phyloP scores from a whole-genome alignment of 1,140 invertebrate species.

The Dendrolimus punctatus region DNA sequence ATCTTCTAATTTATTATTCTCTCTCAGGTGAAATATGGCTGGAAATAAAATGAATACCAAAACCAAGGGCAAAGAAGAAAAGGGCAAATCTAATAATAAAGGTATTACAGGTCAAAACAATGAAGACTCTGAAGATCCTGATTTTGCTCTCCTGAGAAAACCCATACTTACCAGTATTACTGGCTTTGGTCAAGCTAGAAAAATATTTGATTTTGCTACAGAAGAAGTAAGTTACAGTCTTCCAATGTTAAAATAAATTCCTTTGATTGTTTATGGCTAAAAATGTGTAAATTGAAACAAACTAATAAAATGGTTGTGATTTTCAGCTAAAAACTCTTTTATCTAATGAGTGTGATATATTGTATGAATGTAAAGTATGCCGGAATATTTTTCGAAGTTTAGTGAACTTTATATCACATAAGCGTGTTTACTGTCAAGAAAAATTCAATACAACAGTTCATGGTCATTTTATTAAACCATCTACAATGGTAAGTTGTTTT shows the following conservation, averaged over 20 bases:
- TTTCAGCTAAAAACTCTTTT: slow-evolving; percentile 80
- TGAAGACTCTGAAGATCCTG: slow-evolving; percentile 55
- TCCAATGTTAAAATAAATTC: not conserved
- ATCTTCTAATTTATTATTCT: slow-evolving; percentile 3
- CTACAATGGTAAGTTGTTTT: slow-evolving; percentile 68
- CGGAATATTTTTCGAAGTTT: slow-evolving; percentile 87
- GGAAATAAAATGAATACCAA: slow-evolving; percentile 64
- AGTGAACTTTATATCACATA: slow-evolving; percentile 88
- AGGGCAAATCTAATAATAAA: slow-evolving; percentile 37
- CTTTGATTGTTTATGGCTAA: too few relatives aligned
- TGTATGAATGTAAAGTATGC: slow-evolving; percentile 90
- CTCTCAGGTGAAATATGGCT: slow-evolving; percentile 53
- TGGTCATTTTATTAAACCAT: slow-evolving; percentile 56
- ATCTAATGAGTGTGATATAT: slow-evolving; percentile 84
- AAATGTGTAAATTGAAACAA: too few relatives aligned
- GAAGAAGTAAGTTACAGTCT: slow-evolving; percentile 67
- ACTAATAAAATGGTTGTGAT: not conserved
- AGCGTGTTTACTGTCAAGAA: slow-evolving; percentile 82
- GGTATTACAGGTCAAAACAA: slow-evolving; percentile 22
- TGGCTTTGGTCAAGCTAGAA: slow-evolving; percentile 74
- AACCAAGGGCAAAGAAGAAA: slow-evolving; percentile 53
- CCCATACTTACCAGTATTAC: slow-evolving; percentile 76
- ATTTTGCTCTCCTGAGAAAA: slow-evolving; percentile 75
- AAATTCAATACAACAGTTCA: slow-evolving; percentile 64
- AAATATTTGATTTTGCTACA: slow-evolving; percentile 75